Evolutionary conservation across 1,140 invertebrate species (phyloP).

Genomic region (Brachionus manjavacas): DNA sequence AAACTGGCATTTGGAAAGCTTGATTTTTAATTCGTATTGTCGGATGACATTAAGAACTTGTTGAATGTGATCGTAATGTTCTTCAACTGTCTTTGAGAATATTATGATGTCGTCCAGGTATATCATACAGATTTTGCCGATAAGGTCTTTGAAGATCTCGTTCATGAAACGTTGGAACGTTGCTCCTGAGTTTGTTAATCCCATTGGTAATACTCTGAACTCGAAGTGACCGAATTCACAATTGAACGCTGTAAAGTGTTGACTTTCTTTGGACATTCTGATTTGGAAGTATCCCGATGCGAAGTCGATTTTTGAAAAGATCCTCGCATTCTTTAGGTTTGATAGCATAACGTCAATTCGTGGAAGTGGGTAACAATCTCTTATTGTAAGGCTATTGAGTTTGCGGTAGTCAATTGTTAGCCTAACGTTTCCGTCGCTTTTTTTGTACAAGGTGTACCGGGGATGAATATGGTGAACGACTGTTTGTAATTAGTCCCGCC

Average conservation of each 20-base stretch:
- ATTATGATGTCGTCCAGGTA: neutral
- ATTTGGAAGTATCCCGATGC: too few species aligned
- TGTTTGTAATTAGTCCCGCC: too few species aligned
- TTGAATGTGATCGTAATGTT: neutral
- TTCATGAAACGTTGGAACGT: conserved; percentile 43
- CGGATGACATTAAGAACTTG: neutral
- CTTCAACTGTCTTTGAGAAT: neutral
- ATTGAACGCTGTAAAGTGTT: too few species aligned
- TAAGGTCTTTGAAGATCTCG: neutral
- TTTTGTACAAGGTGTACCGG: neutral
- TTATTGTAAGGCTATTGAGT: neutral
- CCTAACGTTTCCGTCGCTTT: neutral
- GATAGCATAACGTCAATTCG: too few species aligned
- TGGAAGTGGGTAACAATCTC: neutral
- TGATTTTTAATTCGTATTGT: neutral
- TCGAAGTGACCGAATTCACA: conserved; percentile 36
- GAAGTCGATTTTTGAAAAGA: too few species aligned
- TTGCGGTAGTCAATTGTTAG: neutral
- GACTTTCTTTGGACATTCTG: too few species aligned
- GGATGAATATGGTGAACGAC: too few species aligned
- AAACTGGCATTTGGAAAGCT: neutral
- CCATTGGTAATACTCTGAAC: conserved; percentile 40
- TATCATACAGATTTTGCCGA: too few species aligned
- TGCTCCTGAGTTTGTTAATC: conserved; percentile 30
- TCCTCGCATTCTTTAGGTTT: too few species aligned